A percentile compares a stretch with the other conserved stretches of the same genome.
phyloP scores from a whole-genome alignment of 1,140 invertebrate genomes.

The Formica selysi region DNA sequence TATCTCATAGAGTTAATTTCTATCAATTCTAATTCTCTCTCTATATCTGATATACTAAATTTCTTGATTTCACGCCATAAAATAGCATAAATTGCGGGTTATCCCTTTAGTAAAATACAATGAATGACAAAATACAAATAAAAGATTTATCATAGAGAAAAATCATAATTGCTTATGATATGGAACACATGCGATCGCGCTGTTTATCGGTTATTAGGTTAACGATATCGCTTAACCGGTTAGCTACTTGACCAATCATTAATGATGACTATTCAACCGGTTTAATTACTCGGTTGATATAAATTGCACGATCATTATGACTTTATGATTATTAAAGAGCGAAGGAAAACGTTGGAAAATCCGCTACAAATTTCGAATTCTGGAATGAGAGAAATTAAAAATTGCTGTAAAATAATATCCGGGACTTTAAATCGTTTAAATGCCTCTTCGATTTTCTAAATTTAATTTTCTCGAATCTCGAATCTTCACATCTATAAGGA shows the following conservation, averaged over 20 bases:
- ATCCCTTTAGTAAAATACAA: neutral
- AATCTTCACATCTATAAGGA: neutral
- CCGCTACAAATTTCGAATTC: neutral
- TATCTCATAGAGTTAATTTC: neutral
- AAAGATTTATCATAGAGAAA: neutral
- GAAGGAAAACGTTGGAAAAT: neutral
- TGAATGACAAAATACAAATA: neutral
- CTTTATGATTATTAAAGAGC: neutral
- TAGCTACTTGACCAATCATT: slow-evolving; percentile 13
- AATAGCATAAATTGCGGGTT: neutral
- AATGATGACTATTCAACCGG: slow-evolving; percentile 1
- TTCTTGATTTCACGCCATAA: neutral
- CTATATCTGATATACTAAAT: neutral
- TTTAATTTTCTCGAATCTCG: neutral
- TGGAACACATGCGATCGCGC: neutral
- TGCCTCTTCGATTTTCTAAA: neutral
- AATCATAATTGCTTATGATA: neutral
- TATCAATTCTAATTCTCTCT: neutral
- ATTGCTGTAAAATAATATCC: neutral
- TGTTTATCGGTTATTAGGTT: slow-evolving; percentile 38
- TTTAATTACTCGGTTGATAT: slow-evolving; percentile 16
- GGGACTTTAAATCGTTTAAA: neutral
- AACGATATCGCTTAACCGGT: slow-evolving; percentile 15
- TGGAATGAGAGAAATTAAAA: neutral
- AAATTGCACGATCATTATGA: slow-evolving; percentile 7